Base-by-base conservation (phyloP, 2,888 invertebrate genomes). In the Idaea biselata region DNA sequence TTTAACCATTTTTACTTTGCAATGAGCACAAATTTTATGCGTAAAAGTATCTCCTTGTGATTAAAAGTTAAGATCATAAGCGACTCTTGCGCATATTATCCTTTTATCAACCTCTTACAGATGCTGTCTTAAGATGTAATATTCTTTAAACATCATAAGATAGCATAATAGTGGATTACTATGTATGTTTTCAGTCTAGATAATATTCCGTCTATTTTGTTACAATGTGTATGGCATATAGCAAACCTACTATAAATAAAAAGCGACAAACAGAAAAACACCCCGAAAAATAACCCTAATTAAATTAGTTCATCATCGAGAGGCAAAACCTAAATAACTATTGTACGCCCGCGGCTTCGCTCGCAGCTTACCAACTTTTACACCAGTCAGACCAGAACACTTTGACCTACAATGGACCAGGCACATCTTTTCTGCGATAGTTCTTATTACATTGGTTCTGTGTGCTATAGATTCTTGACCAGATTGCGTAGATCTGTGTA, bases 401-500 rank as follows among this genome's bases (percentile, higher is more conserved):
- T 55, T 14, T 59, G 81, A 77, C 60, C 78, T 68, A 68, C 11
- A 44, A 44, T 68, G 55, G n/a, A 63, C 63, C 60, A 62, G 61
- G 65, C 63, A 61, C 64, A 61, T 67, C 62, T 67, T 71, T 63
- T 57, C 60, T 60, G 68, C 68, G 74, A 77, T 74, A 76, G 85
- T 62, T 81, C 82, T 70, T 60, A 63, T 63, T 73, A 71, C 65
- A 69, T 75, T 81, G 84, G 88, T 78, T 77, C 71, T 68, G 68
- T 69, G 73, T 73, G 74, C 76, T 74, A 77, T 76, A 74, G 77
- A 73, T 66, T 66, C 31, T 18, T 64, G 71, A n/a, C 87, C 82
- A 82, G 64, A 63, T 58, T 68, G 53, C 1, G 4, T 65, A 65
- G 86, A 82, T 0, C 56, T 18, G 18, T 31, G 31, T 58, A 32